Evolutionary conservation across 2,113 vertebrate genomes (phyloP).

Genomic region (Pachyramphus minor): DNA sequence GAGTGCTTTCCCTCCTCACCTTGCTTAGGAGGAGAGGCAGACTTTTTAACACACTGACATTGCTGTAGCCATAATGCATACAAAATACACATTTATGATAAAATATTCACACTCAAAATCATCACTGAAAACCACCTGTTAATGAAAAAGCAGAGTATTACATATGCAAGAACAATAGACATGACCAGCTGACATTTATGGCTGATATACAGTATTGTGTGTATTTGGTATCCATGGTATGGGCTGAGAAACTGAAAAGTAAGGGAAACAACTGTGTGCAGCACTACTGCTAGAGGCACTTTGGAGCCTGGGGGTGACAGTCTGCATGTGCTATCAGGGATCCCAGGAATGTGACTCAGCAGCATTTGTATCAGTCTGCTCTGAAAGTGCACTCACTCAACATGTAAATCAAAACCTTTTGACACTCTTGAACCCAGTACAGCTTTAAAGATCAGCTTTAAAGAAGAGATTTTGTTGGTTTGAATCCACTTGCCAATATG

Average conservation of each 20-base stretch:
- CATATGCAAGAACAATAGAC: not conserved
- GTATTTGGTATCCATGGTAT: fast-evolving
- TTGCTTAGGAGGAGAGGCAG: not conserved
- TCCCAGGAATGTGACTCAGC: not conserved
- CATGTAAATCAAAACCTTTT: not conserved
- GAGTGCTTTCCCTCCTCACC: not conserved
- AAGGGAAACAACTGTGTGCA: not conserved
- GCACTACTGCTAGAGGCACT: not conserved
- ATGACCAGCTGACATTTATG: not conserved
- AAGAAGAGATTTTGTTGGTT: not conserved
- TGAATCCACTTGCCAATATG: not conserved
- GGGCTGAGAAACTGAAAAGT: not conserved
- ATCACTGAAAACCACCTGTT: not conserved
- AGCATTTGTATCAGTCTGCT: not conserved
- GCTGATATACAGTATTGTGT: not conserved
- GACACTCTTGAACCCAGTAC: not conserved
- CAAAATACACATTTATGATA: not conserved
- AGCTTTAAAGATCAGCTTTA: not conserved
- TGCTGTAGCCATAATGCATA: not conserved
- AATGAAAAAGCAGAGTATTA: not conserved
- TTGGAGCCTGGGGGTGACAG: not conserved
- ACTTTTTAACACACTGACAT: not conserved
- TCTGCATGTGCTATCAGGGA: fast-evolving
- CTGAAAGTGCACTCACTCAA: not conserved
- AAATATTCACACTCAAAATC: not conserved